Evolutionary conservation across 2,113 vertebrate genomes (phyloP).

Genomic region (Neolamprologus variostigma): DNA sequence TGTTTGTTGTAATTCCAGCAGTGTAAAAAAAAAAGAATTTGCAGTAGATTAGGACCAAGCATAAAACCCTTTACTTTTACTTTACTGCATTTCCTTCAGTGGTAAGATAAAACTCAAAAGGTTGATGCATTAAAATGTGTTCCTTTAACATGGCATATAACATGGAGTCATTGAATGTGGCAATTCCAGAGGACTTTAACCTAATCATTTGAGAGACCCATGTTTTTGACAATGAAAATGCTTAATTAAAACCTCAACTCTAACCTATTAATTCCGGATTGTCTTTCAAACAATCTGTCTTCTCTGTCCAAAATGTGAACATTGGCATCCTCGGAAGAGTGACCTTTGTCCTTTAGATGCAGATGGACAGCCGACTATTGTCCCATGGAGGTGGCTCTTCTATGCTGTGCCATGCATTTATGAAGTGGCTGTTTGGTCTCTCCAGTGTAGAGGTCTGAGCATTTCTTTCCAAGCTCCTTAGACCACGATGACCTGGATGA

Average conservation of each 20-base stretch:
- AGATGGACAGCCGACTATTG: not conserved
- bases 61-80: not conserved
- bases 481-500: not conserved
- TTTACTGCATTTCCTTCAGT: not conserved
- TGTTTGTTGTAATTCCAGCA: not conserved
- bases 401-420: not conserved
- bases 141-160: not conserved
- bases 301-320: not conserved
- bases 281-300: not conserved
- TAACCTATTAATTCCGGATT: not conserved
- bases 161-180: not conserved
- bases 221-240: not conserved
- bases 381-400: not conserved
- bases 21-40: not conserved
- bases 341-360: not conserved
- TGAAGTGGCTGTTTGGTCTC: not conserved
- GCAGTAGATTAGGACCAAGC: not conserved
- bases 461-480: not conserved
- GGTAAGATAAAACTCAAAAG: not conserved
- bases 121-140: not conserved
- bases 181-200: not conserved
- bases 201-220: not conserved
- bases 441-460: not conserved
- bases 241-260: not conserved
- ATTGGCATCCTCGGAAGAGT: not conserved